Evolutionary conservation across 1,140 invertebrate species (phyloP).

Genomic region (Hirudo medicinalis): DNA sequence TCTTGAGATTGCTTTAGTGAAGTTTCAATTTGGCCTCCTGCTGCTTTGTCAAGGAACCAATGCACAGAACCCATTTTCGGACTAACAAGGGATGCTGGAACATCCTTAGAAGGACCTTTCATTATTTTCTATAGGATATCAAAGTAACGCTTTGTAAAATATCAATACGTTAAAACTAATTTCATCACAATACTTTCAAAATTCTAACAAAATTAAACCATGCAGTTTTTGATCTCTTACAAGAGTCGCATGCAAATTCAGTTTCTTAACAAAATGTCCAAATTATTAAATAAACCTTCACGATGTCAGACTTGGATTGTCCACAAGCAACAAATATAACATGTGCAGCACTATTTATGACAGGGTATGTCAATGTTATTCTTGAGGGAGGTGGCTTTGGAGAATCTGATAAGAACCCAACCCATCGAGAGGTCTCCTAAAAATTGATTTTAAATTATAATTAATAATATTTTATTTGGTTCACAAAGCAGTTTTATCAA

Average conservation of each 20-base stretch:
- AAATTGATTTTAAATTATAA: neutral
- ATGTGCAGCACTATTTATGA: conserved; percentile 71
- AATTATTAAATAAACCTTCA: conserved; percentile 52
- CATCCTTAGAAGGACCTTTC: conserved; percentile 47
- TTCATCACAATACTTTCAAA: too few relatives aligned
- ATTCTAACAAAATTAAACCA: too few relatives aligned
- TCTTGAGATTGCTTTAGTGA: too few relatives aligned
- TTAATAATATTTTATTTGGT: neutral
- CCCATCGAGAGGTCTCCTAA: conserved; percentile 46
- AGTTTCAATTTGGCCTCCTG: conserved; percentile 42
- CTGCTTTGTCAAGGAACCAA: conserved; percentile 65
- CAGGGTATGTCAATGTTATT: conserved; percentile 80
- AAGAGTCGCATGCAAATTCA: too few relatives aligned
- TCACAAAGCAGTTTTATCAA: too few relatives aligned
- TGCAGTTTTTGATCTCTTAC: too few relatives aligned
- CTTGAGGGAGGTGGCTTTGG: conserved; percentile 84
- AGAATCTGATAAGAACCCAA: conserved; percentile 74
- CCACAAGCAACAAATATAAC: conserved; percentile 74
- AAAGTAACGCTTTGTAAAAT: too few relatives aligned
- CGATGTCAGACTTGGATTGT: conserved; percentile 68
- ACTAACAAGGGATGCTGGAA: conserved; percentile 59
- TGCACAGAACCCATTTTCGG: conserved; percentile 55
- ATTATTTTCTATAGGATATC: too few relatives aligned
- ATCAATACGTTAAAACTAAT: too few relatives aligned
- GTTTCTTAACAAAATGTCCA: too few relatives aligned